phyloP scores from a whole-genome alignment of 2,888 invertebrate genomes.

The Torymus tubicola region DNA sequence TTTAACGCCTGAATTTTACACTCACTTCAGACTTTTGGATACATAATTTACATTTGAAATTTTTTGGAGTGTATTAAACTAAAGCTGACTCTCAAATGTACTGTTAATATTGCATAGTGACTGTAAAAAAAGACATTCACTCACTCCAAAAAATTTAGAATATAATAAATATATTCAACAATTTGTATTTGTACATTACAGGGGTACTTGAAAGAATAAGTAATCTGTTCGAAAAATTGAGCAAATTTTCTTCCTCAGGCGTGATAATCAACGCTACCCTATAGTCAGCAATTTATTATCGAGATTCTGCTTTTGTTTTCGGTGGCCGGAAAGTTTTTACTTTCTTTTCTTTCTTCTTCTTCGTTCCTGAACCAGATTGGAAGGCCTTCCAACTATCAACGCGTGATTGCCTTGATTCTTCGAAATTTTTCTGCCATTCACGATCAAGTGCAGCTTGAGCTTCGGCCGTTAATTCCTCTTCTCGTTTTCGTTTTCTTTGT shows the following conservation, averaged over 20 bases:
- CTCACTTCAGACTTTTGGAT: slow-evolving; percentile 51
- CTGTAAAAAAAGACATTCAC: slow-evolving; percentile 2
- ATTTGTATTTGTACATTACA: slow-evolving; percentile 56
- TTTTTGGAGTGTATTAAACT: slow-evolving; percentile 47
- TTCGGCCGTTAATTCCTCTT: slow-evolving; percentile 94
- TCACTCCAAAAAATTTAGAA: slow-evolving; percentile 53
- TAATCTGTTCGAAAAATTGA: slow-evolving; percentile 48
- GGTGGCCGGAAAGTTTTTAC: slow-evolving; percentile 92
- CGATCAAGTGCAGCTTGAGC: slow-evolving; percentile 92
- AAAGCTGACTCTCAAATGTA: slow-evolving; percentile 18
- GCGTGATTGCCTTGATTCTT: slow-evolving; percentile 94
- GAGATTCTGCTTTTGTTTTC: slow-evolving; percentile 94
- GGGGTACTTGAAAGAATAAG: slow-evolving; percentile 45
- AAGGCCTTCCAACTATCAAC: slow-evolving; percentile 96
- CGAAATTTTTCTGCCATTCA: slow-evolving; percentile 99
- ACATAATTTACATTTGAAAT: slow-evolving; percentile 50
- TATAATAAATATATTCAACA: slow-evolving; percentile 44
- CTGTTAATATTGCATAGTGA: neutral
- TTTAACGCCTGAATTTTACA: slow-evolving; percentile 43
- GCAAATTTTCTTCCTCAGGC: slow-evolving; percentile 35
- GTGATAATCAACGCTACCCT: slow-evolving; percentile 16
- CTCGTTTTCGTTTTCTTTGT: slow-evolving; percentile 94
- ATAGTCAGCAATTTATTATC: slow-evolving; percentile 79
- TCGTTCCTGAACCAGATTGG: slow-evolving; percentile 82
- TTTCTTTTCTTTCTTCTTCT: slow-evolving; percentile 88